phyloP scores from a whole-genome alignment of 2,888 invertebrate genomes.

The Eupithecia dodoneata region DNA sequence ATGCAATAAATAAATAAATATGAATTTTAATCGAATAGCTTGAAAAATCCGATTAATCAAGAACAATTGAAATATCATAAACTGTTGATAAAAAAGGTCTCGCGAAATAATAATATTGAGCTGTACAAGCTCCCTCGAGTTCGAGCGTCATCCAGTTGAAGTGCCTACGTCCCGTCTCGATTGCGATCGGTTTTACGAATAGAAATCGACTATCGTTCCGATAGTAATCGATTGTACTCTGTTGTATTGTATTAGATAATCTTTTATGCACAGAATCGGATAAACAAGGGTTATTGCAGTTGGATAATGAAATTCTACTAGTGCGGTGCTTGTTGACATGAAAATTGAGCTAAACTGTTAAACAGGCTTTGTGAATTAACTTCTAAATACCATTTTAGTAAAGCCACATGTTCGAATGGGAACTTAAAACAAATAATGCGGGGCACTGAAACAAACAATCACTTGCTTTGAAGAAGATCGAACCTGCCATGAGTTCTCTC shows the following conservation, averaged over 20 bases:
- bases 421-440: background rate
- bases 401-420: background rate
- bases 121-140: conserved; percentile 54
- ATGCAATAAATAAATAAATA: no score
- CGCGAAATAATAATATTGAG: conserved; percentile 53
- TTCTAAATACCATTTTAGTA: background rate
- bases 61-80: background rate
- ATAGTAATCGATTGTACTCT: background rate
- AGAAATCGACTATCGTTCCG: background rate
- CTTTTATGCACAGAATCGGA: background rate
- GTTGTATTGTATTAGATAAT: conserved; percentile 3
- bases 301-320: conserved; percentile 12
- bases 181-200: conserved; percentile 24
- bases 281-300: conserved; percentile 1
- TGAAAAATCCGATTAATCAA: background rate
- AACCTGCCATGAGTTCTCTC: background rate
- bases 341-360: background rate
- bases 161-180: conserved; percentile 39
- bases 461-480: background rate
- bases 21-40: background rate
- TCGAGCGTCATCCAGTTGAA: conserved; percentile 54
- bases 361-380: background rate
- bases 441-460: background rate
- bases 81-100: conserved; percentile 12
- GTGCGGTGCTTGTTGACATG: conserved; percentile 2